phyloP scores from a whole-genome alignment of 2,888 invertebrate genomes.

The Amphipoea lucens region DNA sequence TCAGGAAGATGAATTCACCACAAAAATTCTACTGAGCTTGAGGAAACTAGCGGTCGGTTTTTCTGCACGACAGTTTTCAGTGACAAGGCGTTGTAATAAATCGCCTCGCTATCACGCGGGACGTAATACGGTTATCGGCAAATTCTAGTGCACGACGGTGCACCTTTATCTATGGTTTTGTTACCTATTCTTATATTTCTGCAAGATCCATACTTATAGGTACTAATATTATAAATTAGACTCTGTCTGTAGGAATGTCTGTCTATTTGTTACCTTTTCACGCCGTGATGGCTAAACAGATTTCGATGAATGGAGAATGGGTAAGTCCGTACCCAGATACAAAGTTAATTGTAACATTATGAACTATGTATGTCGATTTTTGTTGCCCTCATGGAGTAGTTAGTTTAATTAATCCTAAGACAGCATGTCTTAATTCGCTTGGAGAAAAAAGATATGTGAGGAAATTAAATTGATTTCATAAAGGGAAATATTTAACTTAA shows the following conservation, averaged over 20 bases:
- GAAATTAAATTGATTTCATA: not conserved
- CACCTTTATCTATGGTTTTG: conserved; percentile 21
- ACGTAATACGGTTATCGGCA: conserved; percentile 50
- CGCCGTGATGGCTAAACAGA: not conserved
- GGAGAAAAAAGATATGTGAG: not conserved
- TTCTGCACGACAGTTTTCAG: conserved; percentile 39
- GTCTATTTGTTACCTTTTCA: not conserved
- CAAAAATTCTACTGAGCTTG: conserved; percentile 12
- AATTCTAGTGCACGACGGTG: conserved; percentile 33
- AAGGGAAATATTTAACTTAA: not conserved
- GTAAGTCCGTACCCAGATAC: not conserved
- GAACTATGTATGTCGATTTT: not conserved
- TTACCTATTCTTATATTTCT: not conserved
- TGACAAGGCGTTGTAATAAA: conserved; percentile 49
- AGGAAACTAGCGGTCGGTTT: conserved; percentile 22
- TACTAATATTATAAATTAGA: not conserved
- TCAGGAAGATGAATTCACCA: conserved; percentile 6
- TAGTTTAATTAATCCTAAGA: too few relatives aligned
- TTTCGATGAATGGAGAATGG: not conserved
- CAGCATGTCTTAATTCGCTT: not conserved
- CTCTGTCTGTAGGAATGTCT: not conserved
- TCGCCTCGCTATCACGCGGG: conserved; percentile 40
- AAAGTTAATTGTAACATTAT: not conserved
- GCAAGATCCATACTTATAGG: not conserved
- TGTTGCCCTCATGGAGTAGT: not conserved